phyloP scores from a whole-genome alignment of 2,797 vertebrate species.

The Mormyrops boulengeri region DNA sequence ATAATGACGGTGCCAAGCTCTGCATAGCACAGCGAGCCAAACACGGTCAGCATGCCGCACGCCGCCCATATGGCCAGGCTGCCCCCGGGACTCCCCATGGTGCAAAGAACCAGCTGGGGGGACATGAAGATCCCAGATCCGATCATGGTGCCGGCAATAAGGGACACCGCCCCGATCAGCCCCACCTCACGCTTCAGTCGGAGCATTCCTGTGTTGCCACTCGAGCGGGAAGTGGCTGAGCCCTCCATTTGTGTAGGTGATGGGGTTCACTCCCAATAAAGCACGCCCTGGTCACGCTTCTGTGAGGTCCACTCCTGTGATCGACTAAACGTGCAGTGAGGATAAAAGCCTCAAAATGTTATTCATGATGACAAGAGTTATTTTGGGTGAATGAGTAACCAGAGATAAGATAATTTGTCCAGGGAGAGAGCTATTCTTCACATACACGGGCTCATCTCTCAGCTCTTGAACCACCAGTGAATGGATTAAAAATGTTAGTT shows the following conservation, averaged over 20 bases:
- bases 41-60: constrained; percentile 65
- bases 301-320: constrained; percentile 13
- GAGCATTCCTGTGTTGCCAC: constrained; percentile 45
- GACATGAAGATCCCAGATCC: constrained; percentile 86
- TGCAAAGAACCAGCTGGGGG: constrained; percentile 67
- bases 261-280: not conserved
- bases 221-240: constrained; percentile 20
- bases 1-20: constrained; percentile 78
- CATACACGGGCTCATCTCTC: not conserved
- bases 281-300: constrained; percentile 51
- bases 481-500: not conserved
- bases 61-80: constrained; percentile 74
- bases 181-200: constrained; percentile 68
- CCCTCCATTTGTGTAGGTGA: not conserved
- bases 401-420: not conserved
- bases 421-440: not conserved
- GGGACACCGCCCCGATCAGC: constrained; percentile 69
- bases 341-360: not conserved
- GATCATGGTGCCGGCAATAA: constrained; percentile 78
- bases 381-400: constrained; percentile 10
- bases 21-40: constrained; percentile 72
- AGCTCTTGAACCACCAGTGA: not conserved
- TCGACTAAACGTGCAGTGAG: not conserved
- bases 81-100: constrained; percentile 72
- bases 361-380: not conserved